phyloP scores from a whole-genome alignment of 2,797 vertebrate genomes.

The Anguilla marmorata region DNA sequence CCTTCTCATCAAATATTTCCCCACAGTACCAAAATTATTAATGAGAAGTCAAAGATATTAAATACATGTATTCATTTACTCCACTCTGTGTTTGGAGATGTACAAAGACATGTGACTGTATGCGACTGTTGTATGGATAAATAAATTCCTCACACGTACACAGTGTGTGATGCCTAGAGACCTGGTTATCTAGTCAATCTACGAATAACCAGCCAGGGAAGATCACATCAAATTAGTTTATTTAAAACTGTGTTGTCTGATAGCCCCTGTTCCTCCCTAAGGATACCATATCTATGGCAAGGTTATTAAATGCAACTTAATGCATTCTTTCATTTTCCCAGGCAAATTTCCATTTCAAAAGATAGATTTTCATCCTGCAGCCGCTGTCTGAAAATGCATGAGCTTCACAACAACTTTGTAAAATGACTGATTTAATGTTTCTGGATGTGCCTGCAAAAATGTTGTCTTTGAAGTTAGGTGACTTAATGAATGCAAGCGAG shows the following conservation, averaged over 20 bases:
- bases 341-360: slow-evolving; percentile 19
- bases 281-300: neutral
- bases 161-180: neutral
- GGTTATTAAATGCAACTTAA: neutral
- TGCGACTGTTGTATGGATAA: neutral
- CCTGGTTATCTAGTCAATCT: neutral
- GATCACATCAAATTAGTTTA: neutral
- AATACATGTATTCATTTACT: neutral
- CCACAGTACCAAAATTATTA: neutral
- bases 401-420: neutral
- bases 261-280: neutral
- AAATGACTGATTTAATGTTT: slow-evolving; percentile 15
- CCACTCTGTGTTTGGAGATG: neutral
- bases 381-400: neutral
- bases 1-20: neutral
- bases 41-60: neutral
- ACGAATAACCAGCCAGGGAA: neutral
- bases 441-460: slow-evolving; percentile 13
- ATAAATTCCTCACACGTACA: neutral
- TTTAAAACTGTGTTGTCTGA: neutral
- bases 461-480: neutral
- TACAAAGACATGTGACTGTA: neutral
- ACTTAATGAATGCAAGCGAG: neutral
- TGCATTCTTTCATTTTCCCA: neutral
- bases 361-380: neutral